Base-by-base conservation (phyloP, 2,113 vertebrate genomes). In the Recurvirostra avosetta region DNA sequence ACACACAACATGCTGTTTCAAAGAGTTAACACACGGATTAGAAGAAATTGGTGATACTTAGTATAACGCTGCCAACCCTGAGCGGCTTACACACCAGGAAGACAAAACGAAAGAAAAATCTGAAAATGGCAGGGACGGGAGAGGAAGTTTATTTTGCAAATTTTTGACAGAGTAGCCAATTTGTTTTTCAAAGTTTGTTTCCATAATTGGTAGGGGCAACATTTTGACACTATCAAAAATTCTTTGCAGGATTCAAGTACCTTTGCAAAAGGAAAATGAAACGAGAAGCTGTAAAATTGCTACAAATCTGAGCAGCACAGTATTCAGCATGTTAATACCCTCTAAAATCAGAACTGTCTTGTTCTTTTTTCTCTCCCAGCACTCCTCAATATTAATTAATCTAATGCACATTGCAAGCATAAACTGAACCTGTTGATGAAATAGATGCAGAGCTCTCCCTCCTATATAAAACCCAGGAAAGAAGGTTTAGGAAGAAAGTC, bases 21-120 rank as follows among this genome's bases (percentile, higher is more conserved):
- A 86, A 86, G 77, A 86, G 61, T 75, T 70, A 91, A 91, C 5
- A 15, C 30, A 23, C 3, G 26, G 66, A 43, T 45, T 61, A 72
- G 36, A 41, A 90, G 58, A 87, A 89, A 91, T 56, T 2, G 1
- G 49, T 21, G 49, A 58, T 65, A 70, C 19, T 73, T 78, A 0
- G 5, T 41, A 62, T 49, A 65, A 70, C 14, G 5, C 61, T 75
- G 49, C 65, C 90, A 89, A 22, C 13, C 41, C 40, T 0, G 5
- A 89, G 47, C 5, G 9, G 53, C 63, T 89, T 72, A 82, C 45
- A 43, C 27, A 76, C 41, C 40, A 85, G 66, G 45, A 92, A 47
- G 81, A 68, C 49, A 94, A 91, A 96, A 88, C 19, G 84, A 85
- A 84, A 70, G 73, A 92, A 91, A 90, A 77, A 76, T 87, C 59